Base-by-base conservation (phyloP, 2,888 invertebrate species). In the Aquatica leii region DNA sequence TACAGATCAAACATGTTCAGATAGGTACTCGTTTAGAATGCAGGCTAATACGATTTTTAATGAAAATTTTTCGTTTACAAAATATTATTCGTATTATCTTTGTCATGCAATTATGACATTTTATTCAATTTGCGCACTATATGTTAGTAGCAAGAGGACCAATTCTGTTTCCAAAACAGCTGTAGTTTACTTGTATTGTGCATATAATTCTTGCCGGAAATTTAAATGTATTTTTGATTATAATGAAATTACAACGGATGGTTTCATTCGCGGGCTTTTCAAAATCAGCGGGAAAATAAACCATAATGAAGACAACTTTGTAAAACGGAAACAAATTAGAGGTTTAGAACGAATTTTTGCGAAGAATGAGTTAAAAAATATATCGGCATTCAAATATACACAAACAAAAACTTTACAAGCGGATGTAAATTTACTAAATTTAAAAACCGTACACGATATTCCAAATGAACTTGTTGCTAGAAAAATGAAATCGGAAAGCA, bases 401-500 rank as follows among this genome's bases (percentile, higher is more conserved):
- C 14, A 43, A 43, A 43, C 8, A 15, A 24, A 43, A 43, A 43
- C 17, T 8, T 43, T 43, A 17, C 8, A 12, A 12, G 43, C 43
- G 1, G 15, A 43, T 8, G 6, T 15, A 15, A 17, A 43, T n/a
- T n/a, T n/a, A n/a, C n/a, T n/a, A n/a, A n/a, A n/a, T 2, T 43
- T 49, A 24, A 24, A 49, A 49, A 49, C 49, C 11, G 46, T 46
- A 6, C 46, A 46, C 18, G 17, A 46, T n/a, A 46, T 46, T 18
- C 46, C 46, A 18, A 46, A 1, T 46, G 18, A 3, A 5, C 18
- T 9, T 1, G 17, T 17, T n/a, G 18, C 46, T 1, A 17, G 20
- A n/a, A 46, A 46, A 46, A 20, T 46, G 4, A 17, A 46, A 18
- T 46, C 46, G 20, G 17, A 18, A 18, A 18, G 9, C 1, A 20